These are phyloP conservation scores for Eudyptes chrysolophus DNA, from an alignment of 2,113 vertebrate genomes.

Conservation along the genomic window DNA sequence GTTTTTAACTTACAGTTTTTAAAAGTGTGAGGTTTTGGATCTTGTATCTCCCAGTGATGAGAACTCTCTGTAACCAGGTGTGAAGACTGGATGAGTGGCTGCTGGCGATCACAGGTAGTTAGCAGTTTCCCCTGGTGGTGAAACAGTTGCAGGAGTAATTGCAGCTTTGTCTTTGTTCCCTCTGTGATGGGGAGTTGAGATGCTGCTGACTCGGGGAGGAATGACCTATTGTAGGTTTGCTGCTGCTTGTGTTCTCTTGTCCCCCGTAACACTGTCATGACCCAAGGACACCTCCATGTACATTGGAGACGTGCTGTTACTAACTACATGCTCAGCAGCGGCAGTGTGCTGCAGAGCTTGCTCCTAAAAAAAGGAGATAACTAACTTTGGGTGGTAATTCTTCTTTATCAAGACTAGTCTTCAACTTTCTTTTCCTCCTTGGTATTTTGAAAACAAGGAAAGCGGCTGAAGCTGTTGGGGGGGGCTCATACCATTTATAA, in stretches of 20 bases:
- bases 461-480: background rate
- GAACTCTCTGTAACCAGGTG: background rate
- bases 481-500: background rate
- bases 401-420: background rate
- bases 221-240: no score
- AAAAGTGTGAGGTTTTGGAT: background rate
- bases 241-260: background rate
- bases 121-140: background rate
- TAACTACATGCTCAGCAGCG: rapidly evolving
- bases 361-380: background rate
- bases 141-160: background rate
- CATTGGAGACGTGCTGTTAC: background rate
- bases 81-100: background rate
- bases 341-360: background rate
- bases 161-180: background rate
- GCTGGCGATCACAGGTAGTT: background rate
- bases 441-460: background rate
- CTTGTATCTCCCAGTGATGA: background rate
- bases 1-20: background rate
- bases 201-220: background rate
- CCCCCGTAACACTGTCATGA: background rate
- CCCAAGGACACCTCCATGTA: background rate
- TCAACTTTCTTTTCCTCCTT: background rate
- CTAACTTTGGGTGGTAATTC: background rate
- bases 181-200: background rate